Percentiles rank a stretch among this genome's conserved stretches.
phyloP scores from a whole-genome alignment of 2,113 vertebrate species.

The Symphodus melops region DNA sequence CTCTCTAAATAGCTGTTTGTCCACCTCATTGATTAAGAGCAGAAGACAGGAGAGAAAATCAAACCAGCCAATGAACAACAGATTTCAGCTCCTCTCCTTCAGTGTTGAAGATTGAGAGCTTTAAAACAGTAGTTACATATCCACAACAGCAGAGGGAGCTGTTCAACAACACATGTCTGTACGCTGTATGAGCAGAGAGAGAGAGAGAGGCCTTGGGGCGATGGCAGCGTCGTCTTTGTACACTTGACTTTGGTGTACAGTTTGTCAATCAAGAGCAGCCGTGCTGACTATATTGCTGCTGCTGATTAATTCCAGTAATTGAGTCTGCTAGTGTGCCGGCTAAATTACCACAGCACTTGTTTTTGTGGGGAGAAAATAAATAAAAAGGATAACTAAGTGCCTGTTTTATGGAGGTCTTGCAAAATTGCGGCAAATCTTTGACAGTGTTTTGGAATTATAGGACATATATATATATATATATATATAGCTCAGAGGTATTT shows the following conservation, averaged over 20 bases:
- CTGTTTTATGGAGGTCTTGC: slow-evolving; percentile 59
- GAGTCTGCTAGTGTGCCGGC: slow-evolving; percentile 71
- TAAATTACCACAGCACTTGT: slow-evolving; percentile 70
- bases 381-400: slow-evolving; percentile 54
- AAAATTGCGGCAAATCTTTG: slow-evolving; percentile 66
- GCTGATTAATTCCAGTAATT: slow-evolving; percentile 83
- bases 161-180: slow-evolving; percentile 74
- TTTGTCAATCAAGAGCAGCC: slow-evolving; percentile 72
- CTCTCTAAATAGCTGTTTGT: slow-evolving; percentile 81
- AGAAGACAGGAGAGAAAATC: slow-evolving; percentile 73
- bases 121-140: neutral
- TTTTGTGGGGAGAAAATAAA: slow-evolving; percentile 44
- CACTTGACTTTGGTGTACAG: slow-evolving; percentile 77
- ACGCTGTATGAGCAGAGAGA: neutral
- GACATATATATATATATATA: slow-evolving; percentile 41
- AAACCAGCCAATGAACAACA: slow-evolving; percentile 71
- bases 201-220: slow-evolving; percentile 27
- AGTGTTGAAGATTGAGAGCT: slow-evolving; percentile 44
- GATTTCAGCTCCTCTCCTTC: slow-evolving; percentile 63
- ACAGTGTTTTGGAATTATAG: slow-evolving; percentile 65
- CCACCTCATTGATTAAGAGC: slow-evolving; percentile 79
- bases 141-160: slow-evolving; percentile 85
- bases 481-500: slow-evolving; percentile 56
- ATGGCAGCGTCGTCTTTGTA: slow-evolving; percentile 52
- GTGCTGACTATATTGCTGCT: slow-evolving; percentile 68